Conservation (phyloP, 2,113 vertebrate genomes). For the Alligator mississippiensis region DNA sequence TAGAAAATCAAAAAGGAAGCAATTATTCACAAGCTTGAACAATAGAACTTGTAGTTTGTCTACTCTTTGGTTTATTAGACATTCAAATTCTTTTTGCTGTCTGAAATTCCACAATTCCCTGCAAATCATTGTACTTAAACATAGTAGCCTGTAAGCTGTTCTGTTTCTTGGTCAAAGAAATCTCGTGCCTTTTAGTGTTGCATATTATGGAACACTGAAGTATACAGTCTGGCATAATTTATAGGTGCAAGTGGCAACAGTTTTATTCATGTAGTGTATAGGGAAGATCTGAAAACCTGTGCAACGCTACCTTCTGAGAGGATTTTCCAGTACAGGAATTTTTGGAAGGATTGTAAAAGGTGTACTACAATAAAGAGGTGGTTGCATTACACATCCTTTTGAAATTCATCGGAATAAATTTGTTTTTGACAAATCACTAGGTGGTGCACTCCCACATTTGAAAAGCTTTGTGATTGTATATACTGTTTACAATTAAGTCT, state of each 20-base stretch:
- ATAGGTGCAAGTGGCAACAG: slow-evolving; percentile 79
- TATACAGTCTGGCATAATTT: slow-evolving; percentile 71
- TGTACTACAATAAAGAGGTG: slow-evolving; percentile 77
- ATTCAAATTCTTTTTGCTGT: slow-evolving; percentile 52
- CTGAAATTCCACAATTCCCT: slow-evolving; percentile 70
- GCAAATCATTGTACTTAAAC: slow-evolving; percentile 78
- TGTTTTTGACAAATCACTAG: slow-evolving; percentile 77
- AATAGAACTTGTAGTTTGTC: slow-evolving; percentile 58
- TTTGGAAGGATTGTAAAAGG: slow-evolving; percentile 76
- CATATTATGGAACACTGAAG: slow-evolving; percentile 77
- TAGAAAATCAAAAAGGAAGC: slow-evolving; percentile 59
- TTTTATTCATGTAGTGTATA: slow-evolving; percentile 77
- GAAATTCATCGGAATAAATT: slow-evolving; percentile 75
- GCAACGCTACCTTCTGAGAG: slow-evolving; percentile 66
- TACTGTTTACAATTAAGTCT: slow-evolving; percentile 84
- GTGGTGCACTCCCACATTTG: slow-evolving; percentile 73
- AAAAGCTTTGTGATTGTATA: slow-evolving; percentile 84
- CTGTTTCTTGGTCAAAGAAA: slow-evolving; percentile 53
- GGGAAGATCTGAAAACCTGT: slow-evolving; percentile 74
- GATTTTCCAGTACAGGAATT: slow-evolving; percentile 69
- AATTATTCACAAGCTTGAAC: slow-evolving; percentile 27
- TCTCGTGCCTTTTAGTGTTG: slow-evolving; percentile 78
- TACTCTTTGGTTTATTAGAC: slow-evolving; percentile 56
- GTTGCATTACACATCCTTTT: slow-evolving; percentile 76
- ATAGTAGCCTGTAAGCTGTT: slow-evolving; percentile 53